Base-by-base conservation (phyloP, 2,888 invertebrate species). In the Mesoligia furuncula region DNA sequence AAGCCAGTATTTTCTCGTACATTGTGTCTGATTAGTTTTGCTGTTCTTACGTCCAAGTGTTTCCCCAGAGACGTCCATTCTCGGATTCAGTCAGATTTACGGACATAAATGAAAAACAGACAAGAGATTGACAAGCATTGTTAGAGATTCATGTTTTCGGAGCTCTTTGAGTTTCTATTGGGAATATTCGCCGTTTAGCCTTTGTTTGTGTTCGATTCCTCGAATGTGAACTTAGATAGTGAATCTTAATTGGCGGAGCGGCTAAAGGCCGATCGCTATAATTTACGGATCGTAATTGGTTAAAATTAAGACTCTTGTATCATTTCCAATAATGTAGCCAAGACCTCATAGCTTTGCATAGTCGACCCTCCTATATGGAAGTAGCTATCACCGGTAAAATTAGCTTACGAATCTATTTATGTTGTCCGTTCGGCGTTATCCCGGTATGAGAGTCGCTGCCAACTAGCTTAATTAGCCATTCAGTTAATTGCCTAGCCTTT, bases 21-120 rank as follows among this genome's bases (percentile, higher is more conserved):
- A 65, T 75, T 9, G 24, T 61, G 45, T 67, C 66, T 67, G 54
- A 74, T 74, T 74, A 61, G 36, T 27, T 66, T 67, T 51, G 13
- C 27, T n/a, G 31, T 31, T 42, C 48, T n/a, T 17, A 24, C 20
- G 20, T 57, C 27, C 24, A n/a, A 31, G n/a, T 17, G 42, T 27
- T 15, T 75, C 81, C 61, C 75, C 1, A 20, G 75, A 54, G 72
- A 48, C 13, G 2, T 54, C 9, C n/a, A 8, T 24, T 7, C 42
- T 42, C 15, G 7, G 73, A 36, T 59, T 72, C 39, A 69, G 48
- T n/a, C n/a, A 39, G 27, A 51, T 15, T 20, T n/a, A 24, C 6
- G 48, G n/a, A 79, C 31, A 13, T 42, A 9, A 39, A 42, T 65
- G 31, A 20, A 57, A 78, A 54, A 51, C 5, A 51, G 66, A 39